Conservation (phyloP, 2,888 invertebrate genomes). For the Lasius platythorax region DNA sequence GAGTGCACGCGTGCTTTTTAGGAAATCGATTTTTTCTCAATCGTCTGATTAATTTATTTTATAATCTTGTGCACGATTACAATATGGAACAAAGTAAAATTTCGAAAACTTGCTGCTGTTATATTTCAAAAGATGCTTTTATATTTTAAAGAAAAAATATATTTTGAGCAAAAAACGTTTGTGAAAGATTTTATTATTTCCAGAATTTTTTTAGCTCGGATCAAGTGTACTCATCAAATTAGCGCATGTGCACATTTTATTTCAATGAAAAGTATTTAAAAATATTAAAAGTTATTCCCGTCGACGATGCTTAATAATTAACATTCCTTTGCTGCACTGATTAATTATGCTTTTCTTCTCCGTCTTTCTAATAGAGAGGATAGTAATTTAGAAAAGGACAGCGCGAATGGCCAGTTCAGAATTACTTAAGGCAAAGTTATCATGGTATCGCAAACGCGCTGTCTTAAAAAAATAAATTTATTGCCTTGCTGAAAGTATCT, state of each 20-base stretch:
- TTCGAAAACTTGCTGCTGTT: conserved; percentile 22
- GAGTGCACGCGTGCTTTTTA: conserved; percentile 66
- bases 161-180: neutral
- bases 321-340: neutral
- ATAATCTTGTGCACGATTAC: conserved; percentile 51
- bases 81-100: conserved; percentile 67
- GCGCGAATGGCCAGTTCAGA: conserved; percentile 19
- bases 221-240: neutral
- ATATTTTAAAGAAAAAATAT: neutral
- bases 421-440: conserved; percentile 26
- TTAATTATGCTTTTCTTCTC: conserved; percentile 26
- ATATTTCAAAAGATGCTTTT: neutral
- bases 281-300: neutral
- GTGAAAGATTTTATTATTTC: neutral
- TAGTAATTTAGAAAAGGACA: conserved; percentile 39
- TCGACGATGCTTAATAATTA: neutral
- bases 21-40: conserved; percentile 78
- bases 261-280: neutral
- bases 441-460: conserved; percentile 11
- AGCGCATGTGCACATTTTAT: neutral
- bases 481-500: conserved; percentile 52
- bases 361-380: conserved; percentile 20
- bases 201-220: neutral
- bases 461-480: conserved; percentile 42
- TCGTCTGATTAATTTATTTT: conserved; percentile 80